phyloP scores from a whole-genome alignment of 2,797 vertebrate species.

The Argyrosomus regius region DNA sequence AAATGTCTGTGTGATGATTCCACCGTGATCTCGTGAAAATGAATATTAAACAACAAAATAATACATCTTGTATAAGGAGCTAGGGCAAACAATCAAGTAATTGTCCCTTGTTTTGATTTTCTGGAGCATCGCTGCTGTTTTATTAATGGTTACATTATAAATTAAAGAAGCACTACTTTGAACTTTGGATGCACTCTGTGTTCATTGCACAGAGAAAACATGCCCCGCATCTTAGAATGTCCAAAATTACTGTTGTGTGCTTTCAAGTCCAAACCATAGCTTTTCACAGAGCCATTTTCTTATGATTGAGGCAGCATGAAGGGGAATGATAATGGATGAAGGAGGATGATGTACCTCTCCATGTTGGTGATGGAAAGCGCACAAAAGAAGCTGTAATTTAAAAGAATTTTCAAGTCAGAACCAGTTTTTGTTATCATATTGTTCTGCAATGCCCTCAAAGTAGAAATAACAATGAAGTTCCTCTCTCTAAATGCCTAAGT shows the following conservation, averaged over 20 bases:
- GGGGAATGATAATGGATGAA: constrained; percentile 27
- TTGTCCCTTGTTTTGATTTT: constrained; percentile 47
- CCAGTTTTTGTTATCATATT: background rate
- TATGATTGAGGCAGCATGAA: constrained; percentile 35
- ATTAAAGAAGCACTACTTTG: constrained; percentile 52
- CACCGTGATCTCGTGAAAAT: constrained; percentile 13
- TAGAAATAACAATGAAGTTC: constrained; percentile 3
- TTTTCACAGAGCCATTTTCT: constrained; percentile 25
- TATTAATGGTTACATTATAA: constrained; percentile 68
- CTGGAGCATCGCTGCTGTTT: constrained; percentile 45
- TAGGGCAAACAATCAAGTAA: constrained; percentile 32
- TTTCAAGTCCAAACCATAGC: constrained; percentile 30
- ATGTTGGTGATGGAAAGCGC: constrained; percentile 19
- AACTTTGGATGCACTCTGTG: constrained; percentile 52
- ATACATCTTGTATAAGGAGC: background rate
- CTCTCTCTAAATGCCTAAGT: constrained; percentile 3
- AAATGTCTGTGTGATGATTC: constrained; percentile 3
- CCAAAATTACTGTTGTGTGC: constrained; percentile 15
- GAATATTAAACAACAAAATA: constrained; percentile 35
- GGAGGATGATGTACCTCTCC: constrained; percentile 4
- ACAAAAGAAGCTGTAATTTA: constrained; percentile 41
- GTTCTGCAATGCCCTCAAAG: constrained; percentile 22
- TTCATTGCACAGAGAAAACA: constrained; percentile 28
- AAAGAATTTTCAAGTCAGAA: background rate
- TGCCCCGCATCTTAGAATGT: constrained; percentile 19